phyloP scores from a whole-genome alignment of 2,113 vertebrate species.

The Mus spicilegus region DNA sequence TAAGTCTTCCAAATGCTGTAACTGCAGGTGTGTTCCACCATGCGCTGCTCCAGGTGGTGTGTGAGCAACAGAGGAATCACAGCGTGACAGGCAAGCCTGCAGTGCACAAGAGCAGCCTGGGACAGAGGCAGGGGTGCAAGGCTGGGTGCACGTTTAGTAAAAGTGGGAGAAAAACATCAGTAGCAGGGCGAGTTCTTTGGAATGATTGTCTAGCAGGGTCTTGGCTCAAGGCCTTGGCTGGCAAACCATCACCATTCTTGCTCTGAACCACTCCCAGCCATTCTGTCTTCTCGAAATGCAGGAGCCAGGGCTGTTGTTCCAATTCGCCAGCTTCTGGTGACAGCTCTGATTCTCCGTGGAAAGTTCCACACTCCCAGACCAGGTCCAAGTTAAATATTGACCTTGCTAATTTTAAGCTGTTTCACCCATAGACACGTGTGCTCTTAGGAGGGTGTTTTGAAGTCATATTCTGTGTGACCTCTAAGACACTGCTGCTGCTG shows the following conservation, averaged over 20 bases:
- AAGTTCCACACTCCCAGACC: constrained; percentile 22
- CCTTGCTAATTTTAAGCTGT: constrained; percentile 65
- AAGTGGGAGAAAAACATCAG: neutral
- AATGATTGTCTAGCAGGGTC: neutral
- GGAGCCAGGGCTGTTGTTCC: neutral
- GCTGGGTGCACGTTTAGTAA: neutral
- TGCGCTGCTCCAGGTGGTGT: too few relatives aligned
- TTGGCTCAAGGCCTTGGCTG: neutral
- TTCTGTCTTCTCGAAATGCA: neutral
- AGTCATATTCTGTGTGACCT: neutral
- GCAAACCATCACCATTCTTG: neutral
- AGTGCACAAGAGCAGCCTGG: neutral
- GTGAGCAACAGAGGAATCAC: neutral
- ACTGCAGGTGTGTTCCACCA: neutral
- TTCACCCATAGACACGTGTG: neutral
- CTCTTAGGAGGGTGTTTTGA: neutral
- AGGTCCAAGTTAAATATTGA: constrained; percentile 63
- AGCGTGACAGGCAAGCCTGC: too few relatives aligned
- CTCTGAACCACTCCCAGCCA: neutral
- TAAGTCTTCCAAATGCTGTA: neutral
- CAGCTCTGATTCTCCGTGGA: constrained; percentile 29
- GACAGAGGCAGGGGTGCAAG: too few relatives aligned
- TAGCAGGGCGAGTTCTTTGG: neutral
- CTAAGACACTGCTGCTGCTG: neutral
- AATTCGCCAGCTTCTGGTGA: neutral